These are phyloP conservation scores for Hippasteria phrygiana DNA, from an alignment of 53 echinoderm and acorn worm genomes.

Conservation along the genomic window DNA sequence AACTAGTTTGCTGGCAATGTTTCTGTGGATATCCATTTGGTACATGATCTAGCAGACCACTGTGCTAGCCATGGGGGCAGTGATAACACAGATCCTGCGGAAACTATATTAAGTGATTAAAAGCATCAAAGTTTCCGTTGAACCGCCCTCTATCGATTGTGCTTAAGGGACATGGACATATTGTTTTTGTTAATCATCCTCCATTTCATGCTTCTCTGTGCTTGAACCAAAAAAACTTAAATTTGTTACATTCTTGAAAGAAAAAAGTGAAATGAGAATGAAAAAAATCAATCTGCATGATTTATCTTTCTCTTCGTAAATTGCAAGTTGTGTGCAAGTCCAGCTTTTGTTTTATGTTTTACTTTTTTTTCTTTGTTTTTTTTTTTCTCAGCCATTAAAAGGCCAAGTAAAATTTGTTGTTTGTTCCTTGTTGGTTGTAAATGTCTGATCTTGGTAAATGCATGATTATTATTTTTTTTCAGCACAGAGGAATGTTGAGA, in stretches of 20 bases:
- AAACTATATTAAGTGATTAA: too few species aligned
- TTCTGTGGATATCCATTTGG: too few species aligned
- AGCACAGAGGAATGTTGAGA: conserved; percentile 8
- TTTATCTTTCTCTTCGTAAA: background rate
- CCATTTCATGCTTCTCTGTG: conserved; percentile 51
- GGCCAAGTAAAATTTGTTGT: conserved; percentile 62
- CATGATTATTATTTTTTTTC: background rate
- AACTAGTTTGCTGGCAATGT: too few species aligned
- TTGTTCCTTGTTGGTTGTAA: background rate
- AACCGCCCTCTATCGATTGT: background rate
- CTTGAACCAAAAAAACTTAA: conserved; percentile 4
- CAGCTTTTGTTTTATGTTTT: background rate
- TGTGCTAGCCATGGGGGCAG: too few species aligned
- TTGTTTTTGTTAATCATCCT: conserved; percentile 52
- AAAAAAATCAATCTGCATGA: conserved; percentile 17
- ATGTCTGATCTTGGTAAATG: background rate
- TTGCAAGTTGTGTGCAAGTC: background rate
- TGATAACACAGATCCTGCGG: too few species aligned
- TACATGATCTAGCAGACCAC: too few species aligned
- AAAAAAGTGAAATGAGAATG: background rate
- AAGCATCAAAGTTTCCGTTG: background rate
- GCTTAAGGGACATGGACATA: background rate
- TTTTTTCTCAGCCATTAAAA: conserved; percentile 9
- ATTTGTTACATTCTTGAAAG: background rate
- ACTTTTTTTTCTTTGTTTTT: conserved; percentile 14